Evolutionary conservation across 2,113 vertebrate species (phyloP).

Genomic region (Coracopsis vasa): DNA sequence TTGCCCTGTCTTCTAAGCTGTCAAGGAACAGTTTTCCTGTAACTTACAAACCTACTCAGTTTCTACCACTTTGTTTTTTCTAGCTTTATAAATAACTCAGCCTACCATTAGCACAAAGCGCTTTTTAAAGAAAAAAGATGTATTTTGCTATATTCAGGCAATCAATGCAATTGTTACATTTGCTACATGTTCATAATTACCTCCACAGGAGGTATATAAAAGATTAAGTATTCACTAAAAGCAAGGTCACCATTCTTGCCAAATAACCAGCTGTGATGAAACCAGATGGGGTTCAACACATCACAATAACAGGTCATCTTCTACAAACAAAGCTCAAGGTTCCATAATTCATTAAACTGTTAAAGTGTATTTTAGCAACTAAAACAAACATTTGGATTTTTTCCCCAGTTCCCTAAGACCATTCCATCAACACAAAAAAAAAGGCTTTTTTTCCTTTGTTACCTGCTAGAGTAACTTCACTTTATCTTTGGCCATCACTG

Average conservation of each 20-base stretch:
- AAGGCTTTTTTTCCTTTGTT: neutral
- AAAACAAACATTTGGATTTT: slow-evolving; percentile 40
- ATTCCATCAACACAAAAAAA: neutral
- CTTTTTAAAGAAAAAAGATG: neutral
- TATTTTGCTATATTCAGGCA: neutral
- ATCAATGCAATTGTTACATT: neutral
- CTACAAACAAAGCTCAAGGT: slow-evolving; percentile 60
- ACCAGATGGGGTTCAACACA: neutral
- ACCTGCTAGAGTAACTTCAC: neutral
- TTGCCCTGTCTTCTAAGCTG: neutral
- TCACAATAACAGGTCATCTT: slow-evolving; percentile 44
- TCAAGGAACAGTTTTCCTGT: neutral
- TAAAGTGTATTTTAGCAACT: slow-evolving; percentile 41
- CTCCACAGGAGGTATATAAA: neutral
- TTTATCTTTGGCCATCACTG: neutral
- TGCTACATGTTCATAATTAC: neutral
- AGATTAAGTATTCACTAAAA: neutral
- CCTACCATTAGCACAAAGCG: neutral
- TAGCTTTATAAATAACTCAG: neutral
- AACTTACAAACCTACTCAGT: neutral
- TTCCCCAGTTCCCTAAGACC: neutral
- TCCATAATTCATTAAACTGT: slow-evolving; percentile 55
- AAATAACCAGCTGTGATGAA: slow-evolving; percentile 38
- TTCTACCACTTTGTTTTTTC: neutral
- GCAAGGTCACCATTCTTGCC: neutral